phyloP scores from a whole-genome alignment of 1,140 invertebrate species.

The Drosophila trapezifrons region DNA sequence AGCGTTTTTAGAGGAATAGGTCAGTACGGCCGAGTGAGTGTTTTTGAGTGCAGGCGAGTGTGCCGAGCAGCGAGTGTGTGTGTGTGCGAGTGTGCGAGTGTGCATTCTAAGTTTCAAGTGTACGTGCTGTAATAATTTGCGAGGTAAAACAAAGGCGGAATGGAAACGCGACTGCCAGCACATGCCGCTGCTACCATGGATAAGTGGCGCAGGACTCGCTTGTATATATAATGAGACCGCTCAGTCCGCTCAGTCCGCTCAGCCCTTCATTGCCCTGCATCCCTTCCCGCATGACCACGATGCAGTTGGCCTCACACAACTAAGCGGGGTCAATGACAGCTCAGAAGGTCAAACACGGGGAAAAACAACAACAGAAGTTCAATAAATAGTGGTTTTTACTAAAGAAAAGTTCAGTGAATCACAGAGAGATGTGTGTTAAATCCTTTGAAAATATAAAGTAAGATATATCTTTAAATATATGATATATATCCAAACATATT shows the following conservation, averaged over 20 bases:
- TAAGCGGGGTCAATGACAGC: constrained; percentile 78
- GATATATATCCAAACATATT: too few species aligned
- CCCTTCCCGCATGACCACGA: constrained; percentile 14
- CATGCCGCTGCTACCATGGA: constrained; percentile 4
- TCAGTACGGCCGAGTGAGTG: constrained; percentile 73
- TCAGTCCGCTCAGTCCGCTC: constrained; percentile 14
- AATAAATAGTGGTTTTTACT: constrained; percentile 20
- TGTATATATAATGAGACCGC: constrained; percentile 53
- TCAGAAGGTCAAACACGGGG: constrained; percentile 69
- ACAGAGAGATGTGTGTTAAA: background rate
- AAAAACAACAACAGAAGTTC: constrained; percentile 9
- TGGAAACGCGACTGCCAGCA: constrained; percentile 28
- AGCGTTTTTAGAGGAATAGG: constrained; percentile 80
- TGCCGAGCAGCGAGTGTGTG: constrained; percentile 8
- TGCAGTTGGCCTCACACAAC: constrained; percentile 58
- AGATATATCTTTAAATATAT: too few species aligned
- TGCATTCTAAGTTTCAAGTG: constrained; percentile 70
- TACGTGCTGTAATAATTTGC: constrained; percentile 51
- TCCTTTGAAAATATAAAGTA: too few species aligned
- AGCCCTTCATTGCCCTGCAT: constrained; percentile 6
- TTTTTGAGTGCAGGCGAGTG: constrained; percentile 46
- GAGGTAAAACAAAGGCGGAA: constrained; percentile 50
- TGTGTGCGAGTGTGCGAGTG: constrained; percentile 20
- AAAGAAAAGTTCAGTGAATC: background rate
- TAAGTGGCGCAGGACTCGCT: constrained; percentile 43